These are phyloP conservation scores for Chaenogobius annularis DNA, from an alignment of 2,113 vertebrate genomes.

Conservation along the genomic window DNA sequence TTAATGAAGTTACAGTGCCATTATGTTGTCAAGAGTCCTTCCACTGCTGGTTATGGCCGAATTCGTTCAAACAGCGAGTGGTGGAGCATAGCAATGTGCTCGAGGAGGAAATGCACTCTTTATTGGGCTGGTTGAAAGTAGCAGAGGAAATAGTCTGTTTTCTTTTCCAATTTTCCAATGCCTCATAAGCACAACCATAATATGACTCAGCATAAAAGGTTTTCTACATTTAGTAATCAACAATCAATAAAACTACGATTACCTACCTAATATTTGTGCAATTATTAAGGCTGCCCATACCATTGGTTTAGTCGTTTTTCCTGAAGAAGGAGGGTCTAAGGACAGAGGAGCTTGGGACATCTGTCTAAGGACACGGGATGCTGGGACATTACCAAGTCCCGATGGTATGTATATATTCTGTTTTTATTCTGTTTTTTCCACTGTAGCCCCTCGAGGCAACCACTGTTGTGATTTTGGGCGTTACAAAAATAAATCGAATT, in stretches of 20 bases:
- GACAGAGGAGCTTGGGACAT: too few relatives aligned
- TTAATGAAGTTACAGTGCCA: constrained; percentile 63
- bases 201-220: not conserved
- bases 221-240: not conserved
- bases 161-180: constrained; percentile 28
- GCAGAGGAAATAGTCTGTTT: constrained; percentile 32
- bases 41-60: constrained; percentile 16
- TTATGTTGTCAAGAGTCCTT: constrained; percentile 57
- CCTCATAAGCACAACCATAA: constrained; percentile 16
- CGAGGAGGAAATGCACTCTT: constrained; percentile 48
- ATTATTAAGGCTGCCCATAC: not conserved
- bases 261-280: not conserved
- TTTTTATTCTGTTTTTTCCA: too few relatives aligned
- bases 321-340: too few relatives aligned
- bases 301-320: too few relatives aligned
- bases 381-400: too few relatives aligned
- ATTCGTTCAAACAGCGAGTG: constrained; percentile 28
- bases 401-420: too few relatives aligned
- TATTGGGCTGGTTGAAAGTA: constrained; percentile 58
- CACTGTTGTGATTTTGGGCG: too few relatives aligned
- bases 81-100: constrained; percentile 46
- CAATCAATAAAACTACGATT: not conserved
- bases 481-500: too few relatives aligned
- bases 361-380: too few relatives aligned
- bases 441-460: too few relatives aligned